phyloP scores from a whole-genome alignment of 2,797 vertebrate genomes.

The Remorina albescens region DNA sequence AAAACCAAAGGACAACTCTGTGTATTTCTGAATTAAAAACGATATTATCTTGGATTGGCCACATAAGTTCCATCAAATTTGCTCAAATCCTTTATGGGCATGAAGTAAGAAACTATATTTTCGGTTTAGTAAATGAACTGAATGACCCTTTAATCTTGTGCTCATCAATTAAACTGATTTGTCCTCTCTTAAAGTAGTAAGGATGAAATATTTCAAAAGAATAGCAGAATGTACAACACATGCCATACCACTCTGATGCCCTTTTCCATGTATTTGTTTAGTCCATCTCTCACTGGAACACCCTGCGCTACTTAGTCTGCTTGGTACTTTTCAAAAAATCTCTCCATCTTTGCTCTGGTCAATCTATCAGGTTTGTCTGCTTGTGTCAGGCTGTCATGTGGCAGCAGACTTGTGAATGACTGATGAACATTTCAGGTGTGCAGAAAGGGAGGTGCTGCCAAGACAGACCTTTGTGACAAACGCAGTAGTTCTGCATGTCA shows the following conservation, averaged over 20 bases:
- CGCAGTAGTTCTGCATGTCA: conserved; percentile 66
- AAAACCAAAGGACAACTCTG: neutral
- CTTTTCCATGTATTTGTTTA: neutral
- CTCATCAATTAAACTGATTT: neutral
- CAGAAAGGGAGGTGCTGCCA: conserved; percentile 67
- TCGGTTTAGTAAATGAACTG: neutral
- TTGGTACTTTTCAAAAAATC: conserved; percentile 54
- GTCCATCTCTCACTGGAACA: conserved; percentile 10
- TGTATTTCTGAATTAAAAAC: neutral
- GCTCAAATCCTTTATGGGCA: neutral
- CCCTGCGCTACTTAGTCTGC: conserved; percentile 45
- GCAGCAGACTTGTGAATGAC: conserved; percentile 72
- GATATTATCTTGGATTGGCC: neutral
- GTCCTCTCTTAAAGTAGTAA: neutral
- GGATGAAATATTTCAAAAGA: conserved; percentile 4
- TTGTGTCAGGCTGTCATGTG: conserved; percentile 66
- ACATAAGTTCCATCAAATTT: no score
- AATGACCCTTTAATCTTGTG: neutral
- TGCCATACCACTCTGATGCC: neutral
- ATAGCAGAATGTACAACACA: neutral
- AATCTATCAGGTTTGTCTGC: conserved; percentile 71
- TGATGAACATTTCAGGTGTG: conserved; percentile 68
- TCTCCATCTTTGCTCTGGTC: conserved; percentile 64
- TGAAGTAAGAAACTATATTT: neutral
- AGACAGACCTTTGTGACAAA: conserved; percentile 60